Conservation (phyloP, 2,888 invertebrate genomes). For the Exephanes ischioxanthus region DNA sequence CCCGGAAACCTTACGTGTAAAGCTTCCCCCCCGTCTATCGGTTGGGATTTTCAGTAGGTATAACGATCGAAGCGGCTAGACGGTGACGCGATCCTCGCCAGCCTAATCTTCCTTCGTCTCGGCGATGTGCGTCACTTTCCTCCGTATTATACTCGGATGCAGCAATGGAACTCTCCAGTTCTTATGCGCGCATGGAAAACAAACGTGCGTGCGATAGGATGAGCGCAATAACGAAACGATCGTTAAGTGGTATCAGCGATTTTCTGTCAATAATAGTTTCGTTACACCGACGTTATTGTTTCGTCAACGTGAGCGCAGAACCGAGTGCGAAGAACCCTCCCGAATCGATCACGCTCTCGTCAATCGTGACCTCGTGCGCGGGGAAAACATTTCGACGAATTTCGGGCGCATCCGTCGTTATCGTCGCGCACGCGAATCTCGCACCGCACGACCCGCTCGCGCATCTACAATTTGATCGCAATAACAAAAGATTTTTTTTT, state of each 20-base stretch:
- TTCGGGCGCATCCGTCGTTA: conserved; percentile 30
- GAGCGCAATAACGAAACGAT: not conserved
- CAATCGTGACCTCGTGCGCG: conserved; percentile 41
- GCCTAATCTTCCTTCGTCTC: not conserved
- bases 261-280: not conserved
- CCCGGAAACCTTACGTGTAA: not conserved
- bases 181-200: not conserved
- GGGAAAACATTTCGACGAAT: conserved; percentile 60
- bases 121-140: not conserved
- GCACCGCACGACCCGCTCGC: not conserved
- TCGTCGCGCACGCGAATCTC: not conserved
- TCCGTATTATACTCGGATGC: not conserved
- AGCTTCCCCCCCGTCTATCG: not conserved
- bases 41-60: conserved; percentile 13
- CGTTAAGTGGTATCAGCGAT: not conserved
- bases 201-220: not conserved
- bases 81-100: conserved; percentile 6
- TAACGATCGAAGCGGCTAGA: conserved; percentile 1
- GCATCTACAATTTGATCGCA: not conserved
- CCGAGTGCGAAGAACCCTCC: conserved; percentile 9
- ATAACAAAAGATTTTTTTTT: not conserved
- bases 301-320: not conserved
- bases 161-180: not conserved
- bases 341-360: conserved; percentile 23
- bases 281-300: not conserved